Evolutionary conservation across 2,888 invertebrate species (phyloP), one percentile per base, ranked within the genome.

Genomic region (Peribatodes rhomboidaria): DNA sequence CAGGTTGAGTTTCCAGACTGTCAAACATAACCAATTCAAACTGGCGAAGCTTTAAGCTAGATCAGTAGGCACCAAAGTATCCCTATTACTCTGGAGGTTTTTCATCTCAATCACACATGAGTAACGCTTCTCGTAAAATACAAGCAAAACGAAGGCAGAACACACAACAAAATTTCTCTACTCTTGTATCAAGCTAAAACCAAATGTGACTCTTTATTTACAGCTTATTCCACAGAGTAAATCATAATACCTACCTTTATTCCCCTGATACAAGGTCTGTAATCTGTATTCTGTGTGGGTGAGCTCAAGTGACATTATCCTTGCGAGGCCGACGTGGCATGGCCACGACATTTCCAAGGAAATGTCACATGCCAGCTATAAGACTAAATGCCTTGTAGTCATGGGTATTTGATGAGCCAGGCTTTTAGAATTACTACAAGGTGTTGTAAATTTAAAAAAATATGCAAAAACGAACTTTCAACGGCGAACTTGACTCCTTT

Each of bases 271-370:
- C 8, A 13, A 37, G 8, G n/a, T n/a, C 20, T 35, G 50, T 42
- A 55, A 47, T 47, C 39, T 33, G 58, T 53, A 57, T 54, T 63
- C 58, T 39, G 46, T 70, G 70, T 72, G 62, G 64, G 71, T 72
- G 55, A 63, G 69, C 61, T 71, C 65, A 64, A 70, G 67, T 81
- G 81, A 78, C 80, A 79, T 81, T 81, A 81, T 79, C 74, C 80
- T 42, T 18, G 14, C 10, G 35, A 44, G 35, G 20, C n/a, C 67
- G 46, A 65, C 67, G 65, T 58, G 64, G 70, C 70, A 63, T 74
- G 80, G 73, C 77, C 70, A 62, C 75, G 80, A 73, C 77, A 78
- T 79, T 79, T 71, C 65, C 65, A 68, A 72, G 70, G 66, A 78
- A 81, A 80, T 78, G 79, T 79, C 78, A 71, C 73, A 70, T 73